Base-by-base conservation (phyloP, 2,797 vertebrate species). In the Tokudaia tokunoshimensis region DNA sequence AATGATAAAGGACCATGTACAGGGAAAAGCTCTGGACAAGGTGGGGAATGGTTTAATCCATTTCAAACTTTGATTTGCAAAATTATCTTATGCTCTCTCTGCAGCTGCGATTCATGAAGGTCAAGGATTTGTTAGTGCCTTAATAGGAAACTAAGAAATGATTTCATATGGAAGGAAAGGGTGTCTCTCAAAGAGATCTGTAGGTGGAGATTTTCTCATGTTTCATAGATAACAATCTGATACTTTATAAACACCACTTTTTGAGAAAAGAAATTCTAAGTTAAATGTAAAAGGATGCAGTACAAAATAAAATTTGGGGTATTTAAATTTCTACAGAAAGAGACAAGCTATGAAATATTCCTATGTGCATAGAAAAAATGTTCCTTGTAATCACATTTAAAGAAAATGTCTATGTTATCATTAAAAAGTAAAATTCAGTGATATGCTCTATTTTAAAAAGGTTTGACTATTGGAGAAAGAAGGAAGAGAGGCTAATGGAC, bases 191-290 rank as follows among this genome's bases (percentile, higher is more conserved):
- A 67, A 85, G 50, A 82, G 5, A 91, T 78, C 17, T 65, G 14
- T 61, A 37, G 34, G 20, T 29, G 0, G 14, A 15, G 82, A 44
- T 83, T 65, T 50, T 83, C 24, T 67, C 22, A 89, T 22, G 15
- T 17, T 1, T 5, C 59, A 13, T 34, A 0, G 20, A 74, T 92
- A 95, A 31, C 0, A 59, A 89, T 57, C 12, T 44, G 34, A 65
- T 50, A n/a, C 0, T 57, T 79, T 81, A 93, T 1, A 79, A 57
- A 95, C 4, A 0, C 1, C 12, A 31, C 6, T 3, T 65, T 84
- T 80, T 37, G 20, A 89, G 93, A 76, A 85, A 3, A 84, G 41
- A 29, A 22, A 86, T 70, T 89, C 4, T 47, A 97, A 78, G 52
- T 72, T 81, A 4, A 79, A 76, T 29, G 41, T 31, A 84, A 76